A percentile compares a stretch with the other conserved stretches of the same genome.
phyloP scores from a whole-genome alignment of 2,113 vertebrate species.

The Balaenoptera acutorostrata region DNA sequence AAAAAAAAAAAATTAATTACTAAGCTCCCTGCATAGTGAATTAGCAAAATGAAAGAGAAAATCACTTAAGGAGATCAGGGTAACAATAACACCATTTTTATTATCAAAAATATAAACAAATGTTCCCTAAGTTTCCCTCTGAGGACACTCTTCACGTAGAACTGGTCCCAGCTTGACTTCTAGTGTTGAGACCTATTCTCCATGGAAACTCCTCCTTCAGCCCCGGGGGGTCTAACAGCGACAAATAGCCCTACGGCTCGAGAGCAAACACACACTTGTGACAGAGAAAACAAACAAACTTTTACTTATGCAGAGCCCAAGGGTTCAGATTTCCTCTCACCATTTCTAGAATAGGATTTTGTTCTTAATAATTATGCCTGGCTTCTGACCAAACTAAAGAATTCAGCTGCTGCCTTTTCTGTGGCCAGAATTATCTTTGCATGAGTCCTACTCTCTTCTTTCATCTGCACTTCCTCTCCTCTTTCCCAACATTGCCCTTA shows the following conservation, averaged over 20 bases:
- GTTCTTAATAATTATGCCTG: conserved; percentile 36
- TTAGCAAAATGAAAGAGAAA: conserved; percentile 54
- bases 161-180: background rate
- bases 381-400: conserved; percentile 40
- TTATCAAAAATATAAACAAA: conserved; percentile 51
- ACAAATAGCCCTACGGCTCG: conserved; percentile 26
- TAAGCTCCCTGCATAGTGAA: background rate
- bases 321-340: conserved; percentile 42
- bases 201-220: background rate
- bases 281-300: conserved; percentile 62
- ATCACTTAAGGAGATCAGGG: conserved; percentile 34
- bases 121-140: background rate
- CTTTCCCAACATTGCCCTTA: background rate
- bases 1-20: conserved; percentile 54
- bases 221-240: background rate
- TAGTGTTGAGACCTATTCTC: background rate
- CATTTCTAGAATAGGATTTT: background rate
- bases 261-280: background rate
- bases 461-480: conserved; percentile 37
- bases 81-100: conserved; percentile 50
- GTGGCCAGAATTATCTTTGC: background rate
- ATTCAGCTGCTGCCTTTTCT: background rate
- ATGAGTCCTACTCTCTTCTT: conserved; percentile 13
- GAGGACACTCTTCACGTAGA: background rate
- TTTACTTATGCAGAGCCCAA: background rate